Conservation (phyloP, 30 jellyfish, hydroid and myxozoan species). For the Cassiopea andromeda region DNA sequence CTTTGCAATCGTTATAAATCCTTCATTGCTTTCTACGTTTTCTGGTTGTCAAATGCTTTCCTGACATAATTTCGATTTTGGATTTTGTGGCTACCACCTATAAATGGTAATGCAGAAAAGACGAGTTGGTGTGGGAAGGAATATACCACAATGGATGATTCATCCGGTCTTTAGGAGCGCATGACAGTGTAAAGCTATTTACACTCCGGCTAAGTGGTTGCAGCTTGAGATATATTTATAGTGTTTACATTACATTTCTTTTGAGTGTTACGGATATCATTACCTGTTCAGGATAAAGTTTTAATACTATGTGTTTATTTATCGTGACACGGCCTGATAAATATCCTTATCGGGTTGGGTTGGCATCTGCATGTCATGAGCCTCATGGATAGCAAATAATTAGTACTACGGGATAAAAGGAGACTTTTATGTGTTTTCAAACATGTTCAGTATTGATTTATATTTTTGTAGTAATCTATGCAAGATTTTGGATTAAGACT, state of each 20-base stretch:
- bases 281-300: neutral
- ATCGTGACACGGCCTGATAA: constrained; percentile 70
- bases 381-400: neutral
- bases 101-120: constrained; percentile 5
- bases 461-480: too few relatives aligned
- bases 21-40: neutral
- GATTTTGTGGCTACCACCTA: constrained; percentile 6
- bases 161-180: constrained; percentile 5
- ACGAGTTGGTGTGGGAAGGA: constrained; percentile 32
- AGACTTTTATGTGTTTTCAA: neutral
- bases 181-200: neutral
- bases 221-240: neutral
- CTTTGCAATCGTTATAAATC: neutral
- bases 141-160: constrained; percentile 13
- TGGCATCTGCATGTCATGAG: constrained; percentile 14
- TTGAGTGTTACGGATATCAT: neutral
- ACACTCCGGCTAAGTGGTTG: neutral
- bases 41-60: neutral
- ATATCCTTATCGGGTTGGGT: constrained; percentile 50
- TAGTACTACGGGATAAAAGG: neutral
- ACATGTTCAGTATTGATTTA: too few relatives aligned
- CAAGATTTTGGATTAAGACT: too few relatives aligned
- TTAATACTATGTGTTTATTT: constrained; percentile 38
- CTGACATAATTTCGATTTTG: neutral
- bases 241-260: neutral